These are phyloP conservation scores for Hippotragus niger DNA, from an alignment of 2,113 vertebrate species.

Conservation along the genomic window DNA sequence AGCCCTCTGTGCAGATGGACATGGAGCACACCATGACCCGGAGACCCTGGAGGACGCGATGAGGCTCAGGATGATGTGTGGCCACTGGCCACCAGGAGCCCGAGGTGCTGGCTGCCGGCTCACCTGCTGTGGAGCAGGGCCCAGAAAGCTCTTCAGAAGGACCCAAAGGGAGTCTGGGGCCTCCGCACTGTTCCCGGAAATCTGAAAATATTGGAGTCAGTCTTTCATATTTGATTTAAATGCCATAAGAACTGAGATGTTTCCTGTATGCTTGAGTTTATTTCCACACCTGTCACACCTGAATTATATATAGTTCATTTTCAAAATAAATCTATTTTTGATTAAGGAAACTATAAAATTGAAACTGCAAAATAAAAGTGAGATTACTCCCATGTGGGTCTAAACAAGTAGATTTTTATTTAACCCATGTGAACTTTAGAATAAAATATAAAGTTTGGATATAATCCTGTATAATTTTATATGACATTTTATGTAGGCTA, in stretches of 20 bases:
- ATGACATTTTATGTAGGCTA: background rate
- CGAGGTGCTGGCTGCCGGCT: no score
- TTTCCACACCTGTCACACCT: background rate
- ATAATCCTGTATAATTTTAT: background rate
- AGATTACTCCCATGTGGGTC: background rate
- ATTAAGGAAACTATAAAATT: conserved; percentile 25
- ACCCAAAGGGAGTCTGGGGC: background rate
- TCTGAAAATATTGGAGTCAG: background rate
- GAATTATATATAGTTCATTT: background rate
- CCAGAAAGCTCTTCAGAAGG: background rate
- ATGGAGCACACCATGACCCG: background rate
- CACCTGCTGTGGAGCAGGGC: background rate
- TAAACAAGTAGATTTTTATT: background rate
- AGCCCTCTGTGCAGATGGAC: background rate
- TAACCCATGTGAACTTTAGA: background rate
- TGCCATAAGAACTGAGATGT: background rate
- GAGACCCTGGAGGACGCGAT: background rate
- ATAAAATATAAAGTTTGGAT: background rate
- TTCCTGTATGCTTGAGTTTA: background rate
- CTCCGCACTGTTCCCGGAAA: background rate
- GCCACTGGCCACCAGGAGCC: background rate
- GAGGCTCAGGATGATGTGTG: background rate
- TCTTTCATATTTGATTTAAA: conserved; percentile 15
- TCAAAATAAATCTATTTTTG: conserved; percentile 21
- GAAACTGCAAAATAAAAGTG: background rate